Conservation (phyloP, 2,113 vertebrate species). For the Xiphophorus hellerii region DNA sequence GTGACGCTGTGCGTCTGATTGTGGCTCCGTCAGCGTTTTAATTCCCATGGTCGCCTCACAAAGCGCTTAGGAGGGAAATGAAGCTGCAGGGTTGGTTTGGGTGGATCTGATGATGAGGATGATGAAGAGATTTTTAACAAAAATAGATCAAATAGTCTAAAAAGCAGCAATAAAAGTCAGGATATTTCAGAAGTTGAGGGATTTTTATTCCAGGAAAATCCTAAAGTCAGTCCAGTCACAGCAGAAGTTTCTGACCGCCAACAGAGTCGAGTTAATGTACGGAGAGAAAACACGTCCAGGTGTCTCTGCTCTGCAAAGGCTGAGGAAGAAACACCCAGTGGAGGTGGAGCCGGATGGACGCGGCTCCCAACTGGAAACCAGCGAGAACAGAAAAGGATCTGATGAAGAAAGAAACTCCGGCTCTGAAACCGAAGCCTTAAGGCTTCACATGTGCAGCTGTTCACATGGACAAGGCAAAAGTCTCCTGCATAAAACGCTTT, state of each 20-base stretch:
- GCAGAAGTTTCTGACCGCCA: too few relatives aligned
- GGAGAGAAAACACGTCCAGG: too few relatives aligned
- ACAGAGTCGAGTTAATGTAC: too few relatives aligned
- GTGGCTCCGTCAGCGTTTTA: background rate
- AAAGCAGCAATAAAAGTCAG: background rate
- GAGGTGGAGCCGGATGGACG: too few relatives aligned
- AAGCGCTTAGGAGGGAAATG: background rate
- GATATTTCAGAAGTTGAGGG: background rate
- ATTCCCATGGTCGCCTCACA: background rate
- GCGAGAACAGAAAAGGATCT: too few relatives aligned
- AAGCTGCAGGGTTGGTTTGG: background rate
- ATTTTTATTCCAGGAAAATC: background rate
- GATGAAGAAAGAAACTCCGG: background rate
- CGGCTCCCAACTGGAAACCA: background rate
- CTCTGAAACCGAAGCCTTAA: background rate
- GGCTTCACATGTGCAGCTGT: too few relatives aligned
- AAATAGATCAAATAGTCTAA: background rate
- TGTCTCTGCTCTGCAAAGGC: too few relatives aligned
- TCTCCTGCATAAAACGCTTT: background rate
- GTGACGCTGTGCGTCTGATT: background rate
- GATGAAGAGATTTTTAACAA: background rate
- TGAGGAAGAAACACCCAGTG: too few relatives aligned
- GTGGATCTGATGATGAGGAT: too few relatives aligned
- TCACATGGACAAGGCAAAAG: background rate
- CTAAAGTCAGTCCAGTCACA: background rate